Percentiles rank a stretch among this genome's conserved stretches.
These are phyloP conservation scores for Tachycineta bicolor DNA, from an alignment of 2,113 vertebrate genomes.

Conservation along the genomic window DNA sequence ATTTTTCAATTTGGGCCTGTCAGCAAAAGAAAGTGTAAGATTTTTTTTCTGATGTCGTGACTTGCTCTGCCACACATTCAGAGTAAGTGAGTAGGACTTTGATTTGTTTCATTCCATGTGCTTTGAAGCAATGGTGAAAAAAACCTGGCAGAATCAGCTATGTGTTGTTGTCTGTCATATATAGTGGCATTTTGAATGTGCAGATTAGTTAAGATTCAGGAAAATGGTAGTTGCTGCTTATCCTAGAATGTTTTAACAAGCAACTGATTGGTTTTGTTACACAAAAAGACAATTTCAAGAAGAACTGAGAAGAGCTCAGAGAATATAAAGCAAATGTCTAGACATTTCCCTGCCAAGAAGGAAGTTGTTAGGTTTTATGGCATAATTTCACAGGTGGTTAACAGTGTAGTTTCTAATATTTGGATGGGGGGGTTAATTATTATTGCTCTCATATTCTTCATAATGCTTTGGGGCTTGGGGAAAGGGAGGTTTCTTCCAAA, in stretches of 20 bases:
- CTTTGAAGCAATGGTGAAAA: neutral
- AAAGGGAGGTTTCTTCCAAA: neutral
- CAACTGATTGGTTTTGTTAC: neutral
- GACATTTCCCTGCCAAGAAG: neutral
- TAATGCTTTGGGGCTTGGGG: neutral
- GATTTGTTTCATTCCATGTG: neutral
- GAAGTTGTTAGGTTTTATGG: neutral
- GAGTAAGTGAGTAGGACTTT: neutral
- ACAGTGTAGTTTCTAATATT: neutral
- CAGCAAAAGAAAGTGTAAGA: neutral
- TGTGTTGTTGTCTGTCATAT: neutral
- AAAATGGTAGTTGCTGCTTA: neutral
- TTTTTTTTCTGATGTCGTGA: neutral
- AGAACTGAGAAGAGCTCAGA: neutral
- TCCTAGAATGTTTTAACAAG: slow-evolving; percentile 1
- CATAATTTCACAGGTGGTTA: slow-evolving; percentile 28
- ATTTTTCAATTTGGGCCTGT: neutral
- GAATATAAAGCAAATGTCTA: neutral
- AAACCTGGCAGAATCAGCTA: neutral
- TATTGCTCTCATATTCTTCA: neutral
- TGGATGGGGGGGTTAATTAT: neutral
- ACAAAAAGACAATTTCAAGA: neutral
- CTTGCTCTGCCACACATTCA: neutral
- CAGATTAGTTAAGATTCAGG: neutral
- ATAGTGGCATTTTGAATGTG: neutral